phyloP scores from a whole-genome alignment of 2,888 invertebrate genomes.

The Parthenolecanium corni region DNA sequence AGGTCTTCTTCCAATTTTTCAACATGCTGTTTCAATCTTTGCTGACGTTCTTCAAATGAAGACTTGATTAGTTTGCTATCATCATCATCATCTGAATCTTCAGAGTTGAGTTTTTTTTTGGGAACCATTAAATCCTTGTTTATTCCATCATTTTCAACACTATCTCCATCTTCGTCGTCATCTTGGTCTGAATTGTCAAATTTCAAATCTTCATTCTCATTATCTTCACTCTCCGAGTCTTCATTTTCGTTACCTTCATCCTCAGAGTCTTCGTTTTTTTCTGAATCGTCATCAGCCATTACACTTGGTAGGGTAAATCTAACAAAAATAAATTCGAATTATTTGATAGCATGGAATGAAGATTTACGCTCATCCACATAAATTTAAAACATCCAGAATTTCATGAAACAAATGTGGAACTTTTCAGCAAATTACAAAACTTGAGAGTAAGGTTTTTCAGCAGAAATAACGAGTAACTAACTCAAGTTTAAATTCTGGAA shows the following conservation, averaged over 20 bases:
- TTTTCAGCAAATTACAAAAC: too few relatives aligned
- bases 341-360: too few relatives aligned
- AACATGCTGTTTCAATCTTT: constrained; percentile 56
- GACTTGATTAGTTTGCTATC: constrained; percentile 42
- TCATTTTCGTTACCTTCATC: constrained; percentile 32
- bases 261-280: constrained; percentile 31
- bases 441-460: too few relatives aligned
- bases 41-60: constrained; percentile 61
- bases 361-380: too few relatives aligned
- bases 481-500: too few relatives aligned
- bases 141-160: constrained; percentile 40
- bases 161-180: constrained; percentile 31
- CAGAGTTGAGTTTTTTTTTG: constrained; percentile 43
- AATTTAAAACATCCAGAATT: too few relatives aligned
- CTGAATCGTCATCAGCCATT: constrained; percentile 25
- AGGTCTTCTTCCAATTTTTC: constrained; percentile 58
- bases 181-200: constrained; percentile 22
- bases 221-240: constrained; percentile 35
- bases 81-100: constrained; percentile 1
- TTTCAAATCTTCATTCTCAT: constrained; percentile 33
- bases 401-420: too few relatives aligned
- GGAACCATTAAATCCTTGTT: constrained; percentile 45
- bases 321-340: background rate
- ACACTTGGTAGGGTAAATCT: background rate
- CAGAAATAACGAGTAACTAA: too few relatives aligned